Percentiles rank a stretch among this genome's conserved stretches.
Evolutionary conservation across 2,113 vertebrate genomes (phyloP).

Genomic region (Ceratotherium simum): DNA sequence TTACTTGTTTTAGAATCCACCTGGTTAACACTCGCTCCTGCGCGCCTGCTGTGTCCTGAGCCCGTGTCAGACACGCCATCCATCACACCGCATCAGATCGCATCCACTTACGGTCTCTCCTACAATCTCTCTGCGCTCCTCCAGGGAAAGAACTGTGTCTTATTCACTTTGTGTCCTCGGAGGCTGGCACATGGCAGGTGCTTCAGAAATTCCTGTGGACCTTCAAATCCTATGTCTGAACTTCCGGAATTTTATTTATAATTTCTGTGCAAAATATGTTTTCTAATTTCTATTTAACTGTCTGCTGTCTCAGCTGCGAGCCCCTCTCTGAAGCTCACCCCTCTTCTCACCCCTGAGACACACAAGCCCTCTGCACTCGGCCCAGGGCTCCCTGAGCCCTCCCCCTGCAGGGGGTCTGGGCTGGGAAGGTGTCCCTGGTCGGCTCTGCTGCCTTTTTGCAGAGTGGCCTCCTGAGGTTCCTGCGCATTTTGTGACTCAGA

Average conservation of each 20-base stretch:
- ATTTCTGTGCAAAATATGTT: not conserved
- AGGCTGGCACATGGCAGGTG: not conserved
- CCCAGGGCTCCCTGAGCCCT: not conserved
- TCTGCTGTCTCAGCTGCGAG: not conserved
- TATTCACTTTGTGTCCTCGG: not conserved
- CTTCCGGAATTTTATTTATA: not conserved
- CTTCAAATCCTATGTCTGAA: not conserved
- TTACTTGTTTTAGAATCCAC: not conserved
- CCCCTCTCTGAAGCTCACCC: not conserved
- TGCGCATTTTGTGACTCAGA: not conserved
- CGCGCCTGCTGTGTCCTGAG: too few relatives aligned
- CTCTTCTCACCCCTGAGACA: not conserved
- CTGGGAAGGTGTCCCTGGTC: fast-evolving
- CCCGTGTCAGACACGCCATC: fast-evolving
- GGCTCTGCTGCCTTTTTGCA: not conserved
- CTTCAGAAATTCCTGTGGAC: not conserved
- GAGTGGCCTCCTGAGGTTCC: not conserved
- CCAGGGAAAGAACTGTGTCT: not conserved
- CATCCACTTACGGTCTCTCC: fast-evolving
- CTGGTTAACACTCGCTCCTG: too few relatives aligned
- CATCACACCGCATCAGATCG: fast-evolving
- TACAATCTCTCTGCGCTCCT: not conserved
- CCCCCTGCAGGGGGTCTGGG: not conserved
- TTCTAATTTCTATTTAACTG: not conserved
- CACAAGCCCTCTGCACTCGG: not conserved